Base-by-base conservation (phyloP, 2,797 vertebrate genomes). In the Tragelaphus eurycerus region DNA sequence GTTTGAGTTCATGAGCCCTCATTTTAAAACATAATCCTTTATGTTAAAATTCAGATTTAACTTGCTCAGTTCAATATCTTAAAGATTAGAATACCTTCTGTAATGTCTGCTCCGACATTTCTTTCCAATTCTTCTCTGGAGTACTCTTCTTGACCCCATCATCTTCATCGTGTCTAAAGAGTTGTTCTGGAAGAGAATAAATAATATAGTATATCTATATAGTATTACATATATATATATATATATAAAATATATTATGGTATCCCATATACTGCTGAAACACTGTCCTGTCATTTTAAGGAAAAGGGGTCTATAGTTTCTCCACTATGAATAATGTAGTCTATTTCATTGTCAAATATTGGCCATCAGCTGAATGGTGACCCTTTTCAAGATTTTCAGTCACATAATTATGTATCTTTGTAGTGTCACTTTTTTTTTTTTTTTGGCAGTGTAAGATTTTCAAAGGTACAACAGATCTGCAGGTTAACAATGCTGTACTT, bases 11-110 rank as follows among this genome's bases (percentile, higher is more conserved):
- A 90, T 76, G 78, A 98, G 21, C 88, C 85, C 29, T 88, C 55
- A 0, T 64, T 88, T 98, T 97, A 98, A 98, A 90, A 96, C 55
- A 94, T 84, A 74, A 98, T 96, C 95, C 71, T 95, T 98, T 98
- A 89, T 6, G 93, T 87, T 98, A 98, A 98, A 98, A 98, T 97
- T 98, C 95, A 97, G n/a, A 98, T 98, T 93, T 98, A 98, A 83
- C 98, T 98, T 98, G 55, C 67, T 97, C 78, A 23, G 71, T 11
- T 98, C 98, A 88, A 96, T 98, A 97, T 97, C 95, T 97, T 98
- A 98, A 96, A 98, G 96, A 98, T 98, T 97, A 97, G 94, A 97
- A 91, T 99, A 99, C 99, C 99, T 99, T 99, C 98, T 99, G 99
- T 98, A 99, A 98, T 84, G 98, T 99, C 96, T 99, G 98, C 96